These are phyloP conservation scores for Zingel zingel DNA, from an alignment of 2,113 vertebrate species.

Conservation along the genomic window DNA sequence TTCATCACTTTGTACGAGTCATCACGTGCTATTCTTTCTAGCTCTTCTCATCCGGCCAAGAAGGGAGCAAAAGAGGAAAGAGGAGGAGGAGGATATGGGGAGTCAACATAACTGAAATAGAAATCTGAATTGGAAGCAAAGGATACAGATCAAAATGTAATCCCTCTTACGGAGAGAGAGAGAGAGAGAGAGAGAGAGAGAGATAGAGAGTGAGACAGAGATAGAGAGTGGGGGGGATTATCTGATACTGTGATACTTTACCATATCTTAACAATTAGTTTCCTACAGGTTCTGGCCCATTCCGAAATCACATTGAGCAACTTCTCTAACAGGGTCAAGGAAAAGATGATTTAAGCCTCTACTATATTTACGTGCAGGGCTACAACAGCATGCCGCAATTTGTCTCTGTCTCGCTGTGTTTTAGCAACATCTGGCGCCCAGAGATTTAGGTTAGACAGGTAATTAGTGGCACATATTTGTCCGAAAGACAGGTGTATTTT, in stretches of 20 bases:
- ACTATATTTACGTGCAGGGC: conserved; percentile 84
- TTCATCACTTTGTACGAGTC: conserved; percentile 88
- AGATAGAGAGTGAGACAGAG: neutral
- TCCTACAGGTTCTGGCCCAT: conserved; percentile 68
- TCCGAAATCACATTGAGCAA: conserved; percentile 82
- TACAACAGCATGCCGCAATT: conserved; percentile 80
- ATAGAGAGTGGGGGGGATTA: conserved; percentile 72
- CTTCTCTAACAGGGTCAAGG: conserved; percentile 87
- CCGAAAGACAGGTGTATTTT: conserved; percentile 89
- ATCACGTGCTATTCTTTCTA: conserved; percentile 82
- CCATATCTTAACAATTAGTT: conserved; percentile 84
- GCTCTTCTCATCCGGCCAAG: conserved; percentile 73
- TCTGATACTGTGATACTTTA: conserved; percentile 77
- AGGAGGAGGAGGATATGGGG: conserved; percentile 35
- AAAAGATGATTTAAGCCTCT: conserved; percentile 87
- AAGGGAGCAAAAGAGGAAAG: conserved; percentile 51
- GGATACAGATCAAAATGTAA: conserved; percentile 83
- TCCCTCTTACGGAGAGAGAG: conserved; percentile 78
- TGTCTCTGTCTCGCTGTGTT: conserved; percentile 86
- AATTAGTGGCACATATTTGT: conserved; percentile 89
- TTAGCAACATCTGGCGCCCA: conserved; percentile 88
- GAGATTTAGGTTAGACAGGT: conserved; percentile 90
- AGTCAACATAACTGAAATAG: conserved; percentile 81
- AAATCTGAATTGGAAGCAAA: conserved; percentile 82
- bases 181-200: conserved; percentile 32